Evolutionary conservation across 2,888 invertebrate genomes (phyloP).

Genomic region (Eupeodes luniger): DNA sequence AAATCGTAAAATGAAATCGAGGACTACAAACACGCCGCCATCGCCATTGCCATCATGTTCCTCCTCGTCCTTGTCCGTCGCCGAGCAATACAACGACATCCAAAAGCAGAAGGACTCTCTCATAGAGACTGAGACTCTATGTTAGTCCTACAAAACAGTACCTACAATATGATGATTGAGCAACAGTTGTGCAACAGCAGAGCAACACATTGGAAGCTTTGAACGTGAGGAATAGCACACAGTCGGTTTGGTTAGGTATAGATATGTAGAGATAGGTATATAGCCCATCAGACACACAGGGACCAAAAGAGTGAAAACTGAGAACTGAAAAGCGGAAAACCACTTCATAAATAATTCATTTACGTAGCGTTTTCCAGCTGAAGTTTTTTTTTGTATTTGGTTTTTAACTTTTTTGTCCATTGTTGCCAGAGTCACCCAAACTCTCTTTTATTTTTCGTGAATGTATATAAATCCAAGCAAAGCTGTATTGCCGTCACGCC

Average conservation of each 20-base stretch:
- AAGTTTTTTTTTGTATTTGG: constrained; percentile 64
- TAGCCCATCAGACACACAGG: constrained; percentile 7
- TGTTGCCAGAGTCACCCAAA: constrained; percentile 21
- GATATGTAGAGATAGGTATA: too few species aligned
- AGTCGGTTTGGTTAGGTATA: too few species aligned
- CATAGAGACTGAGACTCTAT: background rate
- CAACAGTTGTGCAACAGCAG: constrained; percentile 72
- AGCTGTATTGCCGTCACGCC: constrained; percentile 26
- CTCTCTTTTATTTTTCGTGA: background rate
- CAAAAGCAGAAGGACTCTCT: constrained; percentile 17
- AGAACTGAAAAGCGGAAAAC: constrained; percentile 78
- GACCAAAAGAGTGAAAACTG: constrained; percentile 65
- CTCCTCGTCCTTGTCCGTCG: background rate
- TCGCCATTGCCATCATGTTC: background rate
- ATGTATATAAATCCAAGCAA: background rate
- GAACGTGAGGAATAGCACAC: constrained; percentile 51
- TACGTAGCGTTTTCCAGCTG: constrained; percentile 78
- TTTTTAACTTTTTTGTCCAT: constrained; percentile 36
- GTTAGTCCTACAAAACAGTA: constrained; percentile 4
- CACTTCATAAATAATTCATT: constrained; percentile 84
- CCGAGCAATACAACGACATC: background rate
- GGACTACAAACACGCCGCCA: constrained; percentile 56
- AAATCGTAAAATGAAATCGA: constrained; percentile 74
- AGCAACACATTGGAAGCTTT: constrained; percentile 68
- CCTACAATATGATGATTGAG: constrained; percentile 39